A percentile compares a stretch with the other conserved stretches of the same genome.
phyloP scores from a whole-genome alignment of 2,797 vertebrate species.

The Cynodonichthys magdalenae region DNA sequence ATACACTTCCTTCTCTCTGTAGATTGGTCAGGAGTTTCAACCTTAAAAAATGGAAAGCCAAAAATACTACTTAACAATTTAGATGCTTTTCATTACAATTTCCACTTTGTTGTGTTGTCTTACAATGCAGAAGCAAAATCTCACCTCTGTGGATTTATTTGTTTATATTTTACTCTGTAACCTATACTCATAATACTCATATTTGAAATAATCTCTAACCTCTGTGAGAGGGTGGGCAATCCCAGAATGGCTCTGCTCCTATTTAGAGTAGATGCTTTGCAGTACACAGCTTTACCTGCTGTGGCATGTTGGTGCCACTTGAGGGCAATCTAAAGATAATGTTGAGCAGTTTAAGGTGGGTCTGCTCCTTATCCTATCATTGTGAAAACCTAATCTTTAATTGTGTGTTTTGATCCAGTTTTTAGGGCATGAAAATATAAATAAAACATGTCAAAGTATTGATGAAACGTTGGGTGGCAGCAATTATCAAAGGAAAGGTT shows the following conservation, averaged over 20 bases:
- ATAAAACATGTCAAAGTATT: too few relatives aligned
- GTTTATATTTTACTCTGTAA: background rate
- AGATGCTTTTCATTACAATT: background rate
- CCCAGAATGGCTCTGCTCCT: background rate
- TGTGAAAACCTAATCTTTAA: too few relatives aligned
- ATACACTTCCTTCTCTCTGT: slow-evolving; percentile 28
- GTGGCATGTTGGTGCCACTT: background rate
- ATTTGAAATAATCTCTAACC: too few relatives aligned
- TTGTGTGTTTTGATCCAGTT: too few relatives aligned
- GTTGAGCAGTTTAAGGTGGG: background rate
- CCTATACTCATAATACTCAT: too few relatives aligned
- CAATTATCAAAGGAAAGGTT: too few relatives aligned
- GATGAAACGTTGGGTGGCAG: too few relatives aligned
- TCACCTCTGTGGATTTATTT: background rate
- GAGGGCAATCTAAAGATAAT: background rate
- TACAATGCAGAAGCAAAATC: too few relatives aligned
- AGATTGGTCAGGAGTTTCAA: slow-evolving; percentile 29
- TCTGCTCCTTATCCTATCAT: too few relatives aligned
- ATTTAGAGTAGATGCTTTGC: background rate
- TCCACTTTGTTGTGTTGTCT: background rate
- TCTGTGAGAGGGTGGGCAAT: too few relatives aligned
- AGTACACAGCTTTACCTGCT: background rate
- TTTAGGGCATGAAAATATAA: too few relatives aligned
- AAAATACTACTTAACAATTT: background rate
- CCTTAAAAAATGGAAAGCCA: background rate